Evolutionary conservation across 2,797 vertebrate genomes (phyloP), one percentile per base, ranked within the genome.

Genomic region (Bovichtus variegatus): DNA sequence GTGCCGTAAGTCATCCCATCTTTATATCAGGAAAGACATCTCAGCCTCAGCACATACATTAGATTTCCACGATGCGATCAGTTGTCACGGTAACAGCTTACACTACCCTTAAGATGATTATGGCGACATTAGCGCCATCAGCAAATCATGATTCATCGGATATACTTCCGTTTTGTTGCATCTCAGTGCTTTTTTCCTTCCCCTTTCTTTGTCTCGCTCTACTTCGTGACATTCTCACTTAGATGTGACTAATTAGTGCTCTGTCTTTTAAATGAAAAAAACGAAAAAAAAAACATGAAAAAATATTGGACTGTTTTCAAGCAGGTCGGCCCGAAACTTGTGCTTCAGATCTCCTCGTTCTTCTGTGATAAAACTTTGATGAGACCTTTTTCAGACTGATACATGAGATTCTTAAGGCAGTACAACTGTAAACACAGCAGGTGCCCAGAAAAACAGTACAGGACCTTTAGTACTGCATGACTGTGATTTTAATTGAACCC

Each of bases 301-400:
- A 40, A 40, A 64, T 6, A 60, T 38, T 2, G 23, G 18, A 11
- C 21, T 8, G 29, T 40, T 69, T 83, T 76, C 53, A 74, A 81
- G 71, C 11, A 44, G 40, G 58, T 59, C 41, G 15, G 29, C 43
- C 15, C 64, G 25, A 69, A 86, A 58, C 40, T 21, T 16, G 8
- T 4, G 49, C 46, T 60, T 50, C 65, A 81, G 19, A 61, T 84
- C 64, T 49, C 21, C 36, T 68, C 11, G 21, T 43, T 40, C 21
- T 41, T 53, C 41, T 53, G 15, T 36, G 29, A 74, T 84, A 21
- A 68, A 80, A 69, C 62, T 83, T 80, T 85, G 57, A 89, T 80
- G 65, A 80, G 43, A 47, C 51, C 63, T 74, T 62, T n/a, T 67
- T 67, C 23, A 2, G 49, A 76, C 55, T 66, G 71, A 75, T 74